Evolutionary conservation across 1,140 invertebrate genomes (phyloP), one percentile per base, ranked within the genome.

Genomic region (Sinonovacula constricta): DNA sequence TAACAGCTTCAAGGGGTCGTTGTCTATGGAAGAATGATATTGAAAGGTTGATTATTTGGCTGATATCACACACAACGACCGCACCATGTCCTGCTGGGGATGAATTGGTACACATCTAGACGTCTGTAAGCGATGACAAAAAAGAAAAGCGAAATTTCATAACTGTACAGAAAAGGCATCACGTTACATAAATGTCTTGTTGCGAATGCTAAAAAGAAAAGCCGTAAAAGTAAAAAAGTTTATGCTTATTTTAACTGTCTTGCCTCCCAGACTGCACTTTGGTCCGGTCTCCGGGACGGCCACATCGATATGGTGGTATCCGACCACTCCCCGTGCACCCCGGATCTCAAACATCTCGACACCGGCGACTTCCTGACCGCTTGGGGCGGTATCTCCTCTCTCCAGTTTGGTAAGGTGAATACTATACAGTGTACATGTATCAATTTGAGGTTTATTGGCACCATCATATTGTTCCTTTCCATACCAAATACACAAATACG

Each of bases 241-340:
- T 49, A 12, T 49, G 10, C 10, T 49, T 12, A 12, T n/a, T n/a
- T n/a, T n/a, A n/a, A n/a, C n/a, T n/a, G n/a, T n/a, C n/a, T n/a
- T n/a, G n/a, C n/a, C 45, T 57, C 65, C 12, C 88, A 95, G 93
- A 92, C 93, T 70, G 82, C 87, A 34, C 83, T 95, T 26, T 95
- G 95, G 95, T 79, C 91, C 45, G 94, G 92, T 33, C 72, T 95
- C 15, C 85, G 91, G 80, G 88, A 91, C 31, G 92, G 92, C 70
- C 86, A 92, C 24, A 89, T 94, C 26, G 93, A 94, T 80, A 91
- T 94, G 92, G 93, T 95, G 10, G 94, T 94, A 3, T 95, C 94
- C 4, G 94, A 95, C 90, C 95, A 95, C 84, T 95, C 94, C 0
- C 94, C 95, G 0, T 94, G 94, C 67, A 94, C 94, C 14, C 92